Percentiles rank a stretch among this genome's conserved stretches.
Conservation (phyloP, 2,888 invertebrate species). For the Molanna angustata region DNA sequence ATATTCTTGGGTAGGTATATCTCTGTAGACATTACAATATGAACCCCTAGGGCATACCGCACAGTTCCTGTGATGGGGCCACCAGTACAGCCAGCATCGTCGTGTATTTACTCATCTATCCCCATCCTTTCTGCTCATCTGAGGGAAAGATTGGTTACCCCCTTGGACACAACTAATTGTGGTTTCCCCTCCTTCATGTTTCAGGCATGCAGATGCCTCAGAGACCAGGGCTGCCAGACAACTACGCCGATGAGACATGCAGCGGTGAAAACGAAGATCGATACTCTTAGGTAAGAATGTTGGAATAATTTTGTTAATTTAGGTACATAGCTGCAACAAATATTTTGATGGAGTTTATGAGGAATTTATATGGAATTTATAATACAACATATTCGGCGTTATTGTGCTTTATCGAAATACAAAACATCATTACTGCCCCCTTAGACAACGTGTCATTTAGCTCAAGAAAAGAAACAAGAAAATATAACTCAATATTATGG, state of each 20-base stretch:
- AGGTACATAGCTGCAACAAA: too few species aligned
- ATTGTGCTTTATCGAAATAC: too few species aligned
- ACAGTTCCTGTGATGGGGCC: not conserved
- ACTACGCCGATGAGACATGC: conserved; percentile 17
- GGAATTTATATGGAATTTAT: too few species aligned
- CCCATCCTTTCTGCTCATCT: not conserved
- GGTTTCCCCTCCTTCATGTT: conserved; percentile 15
- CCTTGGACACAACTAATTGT: conserved; percentile 7
- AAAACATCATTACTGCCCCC: too few species aligned
- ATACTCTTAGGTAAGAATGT: conserved; percentile 31
- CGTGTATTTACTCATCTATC: not conserved
- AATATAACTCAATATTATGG: too few species aligned
- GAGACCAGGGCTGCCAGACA: not conserved
- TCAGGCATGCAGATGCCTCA: conserved; percentile 9
- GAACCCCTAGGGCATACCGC: not conserved
- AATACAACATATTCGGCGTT: too few species aligned
- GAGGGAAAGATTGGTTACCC: conserved; percentile 1
- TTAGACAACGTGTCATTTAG: too few species aligned
- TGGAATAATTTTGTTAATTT: too few species aligned
- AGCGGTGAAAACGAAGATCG: conserved; percentile 17
- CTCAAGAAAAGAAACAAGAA: too few species aligned
- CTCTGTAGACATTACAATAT: too few species aligned
- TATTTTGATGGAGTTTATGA: too few species aligned
- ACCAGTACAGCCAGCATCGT: not conserved
- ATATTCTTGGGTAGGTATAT: too few species aligned